These are phyloP conservation scores for Adelosebastes latens DNA, from an alignment of 2,797 vertebrate species.

Conservation along the genomic window DNA sequence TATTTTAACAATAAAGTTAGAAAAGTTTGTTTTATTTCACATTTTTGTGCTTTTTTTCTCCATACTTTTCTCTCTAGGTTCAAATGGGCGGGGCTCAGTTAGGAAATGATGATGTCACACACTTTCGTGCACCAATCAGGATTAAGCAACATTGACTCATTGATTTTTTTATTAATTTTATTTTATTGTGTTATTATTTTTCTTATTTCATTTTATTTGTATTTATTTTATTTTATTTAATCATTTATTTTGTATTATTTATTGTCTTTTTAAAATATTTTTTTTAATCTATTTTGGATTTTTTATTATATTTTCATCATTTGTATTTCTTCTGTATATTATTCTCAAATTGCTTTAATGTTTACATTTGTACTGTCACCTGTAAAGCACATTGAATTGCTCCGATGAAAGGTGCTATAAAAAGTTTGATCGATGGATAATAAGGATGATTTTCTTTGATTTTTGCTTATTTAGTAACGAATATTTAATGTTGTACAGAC, in stretches of 20 bases:
- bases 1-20: background rate
- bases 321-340: background rate
- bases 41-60: background rate
- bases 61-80: too few species aligned
- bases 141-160: too few species aligned
- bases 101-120: too few species aligned
- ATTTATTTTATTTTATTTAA: too few species aligned
- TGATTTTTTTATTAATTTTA: too few species aligned
- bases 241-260: too few species aligned
- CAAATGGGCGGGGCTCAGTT: too few species aligned
- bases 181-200: too few species aligned
- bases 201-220: too few species aligned
- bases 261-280: too few species aligned
- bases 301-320: background rate
- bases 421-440: background rate
- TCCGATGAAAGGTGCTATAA: background rate
- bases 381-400: fast-evolving
- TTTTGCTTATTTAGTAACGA: background rate
- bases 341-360: background rate
- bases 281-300: fast-evolving
- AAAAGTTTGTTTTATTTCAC: background rate
- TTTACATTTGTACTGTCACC: background rate
- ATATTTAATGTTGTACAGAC: background rate
- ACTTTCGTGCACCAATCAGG: too few species aligned
- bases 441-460: background rate